A percentile compares a stretch with the other conserved stretches of the same genome.
Conservation (phyloP, 2,113 vertebrate species). For the Glaucidium brasilianum region DNA sequence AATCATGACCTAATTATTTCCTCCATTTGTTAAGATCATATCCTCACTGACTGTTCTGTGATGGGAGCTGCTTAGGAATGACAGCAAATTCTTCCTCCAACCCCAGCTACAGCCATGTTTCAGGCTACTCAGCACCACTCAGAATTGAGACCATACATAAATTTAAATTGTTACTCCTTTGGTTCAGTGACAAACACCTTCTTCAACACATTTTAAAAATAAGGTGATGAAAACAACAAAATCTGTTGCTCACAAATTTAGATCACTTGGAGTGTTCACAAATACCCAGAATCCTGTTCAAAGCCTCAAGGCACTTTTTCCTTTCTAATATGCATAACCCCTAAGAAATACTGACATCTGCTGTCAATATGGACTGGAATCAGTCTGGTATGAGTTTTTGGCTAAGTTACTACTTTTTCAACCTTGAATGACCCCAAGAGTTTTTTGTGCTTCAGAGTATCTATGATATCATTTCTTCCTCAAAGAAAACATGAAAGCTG, state of each 20-base stretch:
- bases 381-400: background rate
- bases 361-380: constrained; percentile 2
- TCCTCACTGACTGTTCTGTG: background rate
- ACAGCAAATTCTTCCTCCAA: background rate
- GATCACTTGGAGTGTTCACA: constrained; percentile 10
- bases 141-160: background rate
- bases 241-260: constrained; percentile 58
- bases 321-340: background rate
- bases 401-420: background rate
- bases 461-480: background rate
- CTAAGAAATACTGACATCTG: constrained; percentile 58
- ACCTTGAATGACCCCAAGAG: background rate
- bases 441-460: background rate
- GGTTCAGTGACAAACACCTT: background rate
- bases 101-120: background rate
- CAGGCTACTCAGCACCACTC: background rate
- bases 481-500: background rate
- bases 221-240: constrained; percentile 36
- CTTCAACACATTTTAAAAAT: constrained; percentile 49
- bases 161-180: background rate
- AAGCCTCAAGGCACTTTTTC: background rate
- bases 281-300: constrained; percentile 15
- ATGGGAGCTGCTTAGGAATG: background rate
- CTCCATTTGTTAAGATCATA: background rate
- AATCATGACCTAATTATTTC: background rate